Evolutionary conservation across 2,888 invertebrate species (phyloP), one percentile per base, ranked within the genome.

Genomic region (Cecidostiba fungosa): DNA sequence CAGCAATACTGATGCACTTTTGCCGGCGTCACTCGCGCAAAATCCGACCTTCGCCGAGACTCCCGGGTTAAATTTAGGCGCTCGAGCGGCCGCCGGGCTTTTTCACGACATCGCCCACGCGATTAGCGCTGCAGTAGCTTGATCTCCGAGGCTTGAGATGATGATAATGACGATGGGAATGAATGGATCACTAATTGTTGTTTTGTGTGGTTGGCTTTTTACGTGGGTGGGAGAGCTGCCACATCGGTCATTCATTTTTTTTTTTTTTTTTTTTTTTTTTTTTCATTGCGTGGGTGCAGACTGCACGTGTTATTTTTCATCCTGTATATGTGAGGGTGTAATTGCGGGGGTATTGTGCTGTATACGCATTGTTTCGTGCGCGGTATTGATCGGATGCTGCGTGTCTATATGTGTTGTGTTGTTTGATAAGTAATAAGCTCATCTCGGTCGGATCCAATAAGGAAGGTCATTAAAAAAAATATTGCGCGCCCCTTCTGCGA

Each of bases 21-120:
- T 36, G 12, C 26, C n/a, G 16, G 66, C 72, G 72, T 36, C 72
- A 39, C 36, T 36, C 62, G 78, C 83, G 83, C 47, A 79, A 84
- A 14, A 39, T 23, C 23, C 36, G 77, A 85, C 85, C 85, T 85
- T 81, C 80, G 77, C 36, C 36, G 32, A 39, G 72, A 39, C 39
- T 72, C 39, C n/a, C 19, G 39, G 39, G 59, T n/a, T 79, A 80
- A 59, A 76, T 80, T 76, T 84, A 84, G 39, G 29, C 47, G 26
- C n/a, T 19, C 54, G 29, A 5, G 47, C 29, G 14, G 6, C 29
- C 43, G 59, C 19, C 26, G 39, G 14, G 19, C 43, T 12, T n/a
- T 76, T 14, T 54, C 12, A 26, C 19, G 36, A 36, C 19, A 2
- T 0, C 70, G 43, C 29, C 29, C 36, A 47, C 29, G 32, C 54